Conservation (phyloP, 2,888 invertebrate genomes). For the Spilarctia lutea region DNA sequence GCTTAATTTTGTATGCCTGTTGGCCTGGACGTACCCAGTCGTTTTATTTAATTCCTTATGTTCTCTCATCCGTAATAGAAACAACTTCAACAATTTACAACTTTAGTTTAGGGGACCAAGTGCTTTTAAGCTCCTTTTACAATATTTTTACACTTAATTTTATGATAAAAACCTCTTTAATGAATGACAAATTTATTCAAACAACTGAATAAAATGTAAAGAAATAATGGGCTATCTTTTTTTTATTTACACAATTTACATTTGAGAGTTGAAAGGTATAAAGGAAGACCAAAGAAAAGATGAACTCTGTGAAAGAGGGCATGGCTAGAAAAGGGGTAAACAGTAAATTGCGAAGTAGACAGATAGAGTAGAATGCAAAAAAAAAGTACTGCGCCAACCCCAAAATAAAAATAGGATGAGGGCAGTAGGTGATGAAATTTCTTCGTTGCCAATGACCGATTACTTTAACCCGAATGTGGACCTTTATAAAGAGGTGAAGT, state of each 20-base stretch:
- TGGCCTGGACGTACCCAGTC: slow-evolving; percentile 1
- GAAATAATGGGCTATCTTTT: too few species aligned
- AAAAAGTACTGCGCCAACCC: too few species aligned
- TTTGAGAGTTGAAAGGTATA: too few species aligned
- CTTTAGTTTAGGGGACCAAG: neutral
- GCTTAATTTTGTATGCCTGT: slow-evolving; percentile 23
- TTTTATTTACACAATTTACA: too few species aligned
- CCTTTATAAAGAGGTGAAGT: neutral
- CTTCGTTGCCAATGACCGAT: neutral
- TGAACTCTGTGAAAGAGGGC: too few species aligned
- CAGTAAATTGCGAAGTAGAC: too few species aligned
- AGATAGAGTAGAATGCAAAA: too few species aligned
- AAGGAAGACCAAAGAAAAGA: too few species aligned
- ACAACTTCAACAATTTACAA: slow-evolving; percentile 11
- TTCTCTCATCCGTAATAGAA: slow-evolving; percentile 14
- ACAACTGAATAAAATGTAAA: too few species aligned
- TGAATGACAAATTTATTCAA: neutral
- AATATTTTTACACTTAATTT: neutral
- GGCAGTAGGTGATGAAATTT: too few species aligned
- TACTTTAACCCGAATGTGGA: neutral
- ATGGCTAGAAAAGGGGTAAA: too few species aligned
- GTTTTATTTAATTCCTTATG: slow-evolving; percentile 29
- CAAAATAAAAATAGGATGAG: too few species aligned
- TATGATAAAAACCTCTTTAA: neutral
- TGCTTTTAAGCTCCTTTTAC: neutral